These are phyloP conservation scores for Aphaenogaster rudis DNA, from an alignment of 1,140 invertebrate genomes.

Conservation along the genomic window DNA sequence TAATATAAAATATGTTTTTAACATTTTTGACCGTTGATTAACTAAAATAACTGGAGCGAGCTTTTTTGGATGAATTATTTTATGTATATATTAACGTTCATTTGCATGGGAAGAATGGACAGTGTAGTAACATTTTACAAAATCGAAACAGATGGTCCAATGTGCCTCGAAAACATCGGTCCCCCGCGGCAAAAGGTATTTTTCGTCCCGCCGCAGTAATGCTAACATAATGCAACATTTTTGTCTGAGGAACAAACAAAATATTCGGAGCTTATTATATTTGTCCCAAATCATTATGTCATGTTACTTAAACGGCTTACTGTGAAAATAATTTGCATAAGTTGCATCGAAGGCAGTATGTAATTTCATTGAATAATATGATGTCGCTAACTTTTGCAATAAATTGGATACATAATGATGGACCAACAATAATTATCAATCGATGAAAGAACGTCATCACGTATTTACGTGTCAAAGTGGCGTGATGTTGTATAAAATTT, in stretches of 20 bases:
- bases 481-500: conserved; percentile 1
- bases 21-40: conserved; percentile 21
- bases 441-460: conserved; percentile 21
- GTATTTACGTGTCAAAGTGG: neutral
- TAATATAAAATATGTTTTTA: conserved; percentile 5
- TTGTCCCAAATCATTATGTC: neutral
- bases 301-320: no score
- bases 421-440: neutral
- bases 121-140: conserved; percentile 27
- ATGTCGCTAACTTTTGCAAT: neutral
- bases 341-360: neutral
- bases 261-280: neutral
- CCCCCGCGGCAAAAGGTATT: conserved; percentile 32
- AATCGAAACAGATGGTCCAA: conserved; percentile 23
- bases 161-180: conserved; percentile 29
- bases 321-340: conserved; percentile 1
- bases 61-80: conserved; percentile 23
- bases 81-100: conserved; percentile 39
- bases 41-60: conserved; percentile 24
- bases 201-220: conserved; percentile 24
- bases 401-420: conserved; percentile 37
- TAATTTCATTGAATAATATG: neutral
- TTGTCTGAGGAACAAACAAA: neutral
- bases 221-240: conserved; percentile 19
- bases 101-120: neutral